A percentile compares a stretch with the other conserved stretches of the same genome.
These are phyloP conservation scores for Andrena fulva DNA, from an alignment of 2,888 invertebrate species.

Conservation along the genomic window DNA sequence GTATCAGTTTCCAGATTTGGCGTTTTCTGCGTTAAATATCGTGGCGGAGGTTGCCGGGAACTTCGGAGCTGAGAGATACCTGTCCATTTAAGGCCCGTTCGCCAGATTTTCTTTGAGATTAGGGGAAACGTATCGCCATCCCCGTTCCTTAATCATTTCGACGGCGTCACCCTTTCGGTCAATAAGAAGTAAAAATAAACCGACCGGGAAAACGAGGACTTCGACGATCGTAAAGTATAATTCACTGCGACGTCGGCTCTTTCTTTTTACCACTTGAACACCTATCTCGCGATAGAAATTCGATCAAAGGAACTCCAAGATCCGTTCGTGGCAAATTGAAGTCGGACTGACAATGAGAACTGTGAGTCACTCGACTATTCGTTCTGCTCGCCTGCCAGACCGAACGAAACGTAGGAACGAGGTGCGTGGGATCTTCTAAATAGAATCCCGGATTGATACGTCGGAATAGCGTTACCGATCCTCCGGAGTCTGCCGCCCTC, in stretches of 20 bases:
- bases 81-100: conserved; percentile 20
- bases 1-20: conserved; percentile 44
- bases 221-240: background rate
- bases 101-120: conserved; percentile 51
- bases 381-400: background rate
- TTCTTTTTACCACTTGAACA: too few species aligned
- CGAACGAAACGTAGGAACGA: background rate
- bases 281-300: too few species aligned
- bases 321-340: too few species aligned
- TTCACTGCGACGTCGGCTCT: too few species aligned
- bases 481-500: conserved; percentile 61
- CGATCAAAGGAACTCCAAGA: too few species aligned
- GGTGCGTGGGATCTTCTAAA: conserved; percentile 17
- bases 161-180: background rate
- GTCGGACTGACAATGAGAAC: too few species aligned
- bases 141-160: conserved; percentile 5
- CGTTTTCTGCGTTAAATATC: conserved; percentile 47
- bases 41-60: conserved; percentile 20
- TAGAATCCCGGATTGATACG: conserved; percentile 74
- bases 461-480: conserved; percentile 71
- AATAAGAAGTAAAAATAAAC: background rate
- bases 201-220: background rate
- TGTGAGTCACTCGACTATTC: too few species aligned
- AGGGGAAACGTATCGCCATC: conserved; percentile 11
- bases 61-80: conserved; percentile 23